Base-by-base conservation (phyloP, 2,797 vertebrate species). In the Mus caroli region DNA sequence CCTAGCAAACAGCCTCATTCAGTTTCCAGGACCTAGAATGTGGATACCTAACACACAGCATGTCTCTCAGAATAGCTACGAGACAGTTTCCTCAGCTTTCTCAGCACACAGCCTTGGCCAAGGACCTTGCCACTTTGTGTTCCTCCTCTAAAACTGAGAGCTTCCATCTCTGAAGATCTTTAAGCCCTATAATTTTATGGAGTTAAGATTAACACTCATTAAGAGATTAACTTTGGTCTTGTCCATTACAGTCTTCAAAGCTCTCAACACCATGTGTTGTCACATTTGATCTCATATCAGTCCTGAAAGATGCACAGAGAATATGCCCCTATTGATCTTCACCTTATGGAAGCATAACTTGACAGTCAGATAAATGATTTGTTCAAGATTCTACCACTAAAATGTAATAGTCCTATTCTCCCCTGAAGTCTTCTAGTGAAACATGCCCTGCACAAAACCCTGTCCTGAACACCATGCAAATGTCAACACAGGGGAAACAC, bases 161-260 rank as follows among this genome's bases (percentile, higher is more conserved):
- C 52, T 52, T 89, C 75, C 60, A 40, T 78, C 86, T 92, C 76
- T 77, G 46, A 79, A 86, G 52, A 87, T 69, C 46, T 84, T 94
- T 86, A 88, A 83, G 71, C 69, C 54, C 22, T 77, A 19, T 58
- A 87, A 89, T 9, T 88, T 80, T 73, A 46, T 46, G 15, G 2
- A 5, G 43, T 67, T 91, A 85, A 90, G 67, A 52, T 20, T 62
- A 86, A 85, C 50, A 46, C 10, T 64, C 75, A 92, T 91, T 84
- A 82, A 92, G 79, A 92, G 73, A 96, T 89, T 37, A n/a, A 26
- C 24, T 75, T 88, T 88, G 75, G 56, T 62, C 75, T 62, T 62
- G 3, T 26, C 37, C 28, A 40, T 77, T 84, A 43, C 3, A 64
- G 14, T 67, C 60, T 93, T 90, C 79, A 71, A 94, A 93, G 64